Conservation (phyloP, 2,797 vertebrate genomes). For the Lophotriccus pileatus region DNA sequence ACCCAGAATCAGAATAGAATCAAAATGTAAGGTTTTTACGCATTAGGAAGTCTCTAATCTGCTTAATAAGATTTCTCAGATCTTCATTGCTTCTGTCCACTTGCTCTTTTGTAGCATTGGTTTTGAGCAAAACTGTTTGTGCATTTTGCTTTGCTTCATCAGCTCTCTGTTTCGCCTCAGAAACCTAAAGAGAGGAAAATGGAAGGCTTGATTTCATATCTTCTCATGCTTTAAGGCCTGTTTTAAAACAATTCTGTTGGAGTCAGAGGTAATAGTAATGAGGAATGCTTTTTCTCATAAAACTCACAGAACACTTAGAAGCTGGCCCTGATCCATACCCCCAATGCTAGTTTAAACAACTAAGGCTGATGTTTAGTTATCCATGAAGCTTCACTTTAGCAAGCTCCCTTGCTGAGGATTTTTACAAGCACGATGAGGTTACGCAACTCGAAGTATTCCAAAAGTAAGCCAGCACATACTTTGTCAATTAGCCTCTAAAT, state of each 20-base stretch:
- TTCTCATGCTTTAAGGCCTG: background rate
- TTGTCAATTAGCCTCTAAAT: background rate
- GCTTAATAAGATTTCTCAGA: conserved; percentile 88
- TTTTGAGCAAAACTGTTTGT: conserved; percentile 86
- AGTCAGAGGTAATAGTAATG: background rate
- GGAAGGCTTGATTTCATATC: background rate
- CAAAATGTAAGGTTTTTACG: conserved; percentile 74
- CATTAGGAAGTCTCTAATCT: conserved; percentile 93
- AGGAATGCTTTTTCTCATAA: conserved; percentile 6
- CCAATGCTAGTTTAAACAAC: conserved; percentile 42
- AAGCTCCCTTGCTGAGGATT: background rate
- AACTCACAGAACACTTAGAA: conserved; percentile 13
- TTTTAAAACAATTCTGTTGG: background rate
- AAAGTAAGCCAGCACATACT: conserved; percentile 9
- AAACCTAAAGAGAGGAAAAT: conserved; percentile 78
- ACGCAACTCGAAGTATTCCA: background rate
- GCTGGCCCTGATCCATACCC: background rate
- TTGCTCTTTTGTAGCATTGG: conserved; percentile 88
- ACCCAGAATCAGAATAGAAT: background rate
- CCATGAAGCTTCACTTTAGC: background rate
- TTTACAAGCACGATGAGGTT: background rate
- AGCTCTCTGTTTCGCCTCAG: conserved; percentile 88
- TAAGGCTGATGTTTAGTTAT: conserved; percentile 1
- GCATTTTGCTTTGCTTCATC: conserved; percentile 90
- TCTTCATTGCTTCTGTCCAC: conserved; percentile 91